Evolutionary conservation across 1,140 invertebrate genomes (phyloP), one percentile per base, ranked within the genome.

Genomic region (Neodiprion lecontei): DNA sequence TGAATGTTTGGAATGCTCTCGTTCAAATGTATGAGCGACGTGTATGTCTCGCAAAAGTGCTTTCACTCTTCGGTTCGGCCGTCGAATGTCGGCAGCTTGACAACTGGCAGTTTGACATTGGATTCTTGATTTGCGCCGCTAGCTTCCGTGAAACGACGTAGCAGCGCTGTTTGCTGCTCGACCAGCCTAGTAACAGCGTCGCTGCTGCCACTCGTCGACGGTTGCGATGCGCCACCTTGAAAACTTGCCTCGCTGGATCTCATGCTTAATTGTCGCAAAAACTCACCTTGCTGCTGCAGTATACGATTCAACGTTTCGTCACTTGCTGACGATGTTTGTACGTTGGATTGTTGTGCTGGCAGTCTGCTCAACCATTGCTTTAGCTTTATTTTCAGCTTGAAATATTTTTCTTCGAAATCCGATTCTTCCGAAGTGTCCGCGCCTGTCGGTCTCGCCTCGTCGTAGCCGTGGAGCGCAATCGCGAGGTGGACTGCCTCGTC

Each of bases 31-130:
- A 79, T 75, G 0, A 76, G 23, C 0, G 76, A 71, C 61, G 71
- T 75, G 74, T 77, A 79, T 1, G 69, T 76, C 69, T 79, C 77
- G 12, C 72, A 72, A 76, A 79, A 79, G 70, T 48, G 69, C 61
- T 73, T 17, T 75, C 78, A 81, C 28, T 78, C 72, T 47, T 77
- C 73, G 14, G 72, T 74, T 70, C 75, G 72, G 40, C 79, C 78
- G 49, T 76, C 40, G 48, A 79, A 79, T 50, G 69, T 72, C 5
- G 79, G 79, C 12, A 78, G 50, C 50, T 75, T 75, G 28, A 78
- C 75, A 11, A 48, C 50, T 23, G 79, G 77, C 48, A 80, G 50
- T 69, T 75, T 75, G 4, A 77, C 70, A 1, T 53, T 23, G 10
- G 67, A 69, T 50, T 77, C 72, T 28, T 69, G 12, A 74, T 50